A percentile compares a stretch with the other conserved stretches of the same genome.
Conservation (phyloP, 1,140 invertebrate genomes). For the Drosophila seguyi region DNA sequence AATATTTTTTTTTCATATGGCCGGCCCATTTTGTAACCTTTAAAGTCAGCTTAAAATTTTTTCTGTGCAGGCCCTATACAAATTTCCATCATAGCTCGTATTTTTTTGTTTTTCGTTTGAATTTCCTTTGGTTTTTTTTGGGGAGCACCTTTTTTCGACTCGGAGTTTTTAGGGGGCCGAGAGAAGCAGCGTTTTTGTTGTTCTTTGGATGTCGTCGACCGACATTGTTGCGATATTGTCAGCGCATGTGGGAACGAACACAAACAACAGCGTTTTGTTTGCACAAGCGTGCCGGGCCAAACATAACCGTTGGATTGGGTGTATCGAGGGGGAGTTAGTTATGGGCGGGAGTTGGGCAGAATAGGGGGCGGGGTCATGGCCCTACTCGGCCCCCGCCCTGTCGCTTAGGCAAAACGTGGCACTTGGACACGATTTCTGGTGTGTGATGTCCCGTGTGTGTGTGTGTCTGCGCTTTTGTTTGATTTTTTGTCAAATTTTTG, state of each 20-base stretch:
- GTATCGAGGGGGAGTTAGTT: neutral
- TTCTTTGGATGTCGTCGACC: constrained; percentile 51
- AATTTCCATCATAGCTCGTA: constrained; percentile 52
- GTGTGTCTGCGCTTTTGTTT: constrained; percentile 15
- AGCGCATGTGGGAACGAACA: constrained; percentile 69
- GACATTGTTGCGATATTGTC: constrained; percentile 79
- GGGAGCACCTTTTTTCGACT: constrained; percentile 17
- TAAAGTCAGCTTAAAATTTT: neutral
- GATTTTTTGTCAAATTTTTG: constrained; percentile 28
- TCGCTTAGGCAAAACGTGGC: constrained; percentile 72
- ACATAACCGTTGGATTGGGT: constrained; percentile 21
- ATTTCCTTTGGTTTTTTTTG: constrained; percentile 21
- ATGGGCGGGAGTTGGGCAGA: neutral
- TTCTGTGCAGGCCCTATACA: constrained; percentile 7
- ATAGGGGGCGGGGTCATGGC: constrained; percentile 59
- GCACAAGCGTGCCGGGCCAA: constrained; percentile 55
- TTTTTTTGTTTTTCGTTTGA: constrained; percentile 44
- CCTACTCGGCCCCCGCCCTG: constrained; percentile 51
- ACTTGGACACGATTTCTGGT: constrained; percentile 71
- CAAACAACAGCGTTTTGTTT: constrained; percentile 66
- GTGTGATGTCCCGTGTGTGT: constrained; percentile 15
- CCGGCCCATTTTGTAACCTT: neutral
- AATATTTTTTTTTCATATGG: neutral
- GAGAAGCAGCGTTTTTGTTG: constrained; percentile 48
- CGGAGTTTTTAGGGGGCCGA: constrained; percentile 12